A percentile compares a stretch with the other conserved stretches of the same genome.
These are phyloP conservation scores for Oreohelix idahoensis DNA, from an alignment of 1,140 invertebrate species.

Conservation along the genomic window DNA sequence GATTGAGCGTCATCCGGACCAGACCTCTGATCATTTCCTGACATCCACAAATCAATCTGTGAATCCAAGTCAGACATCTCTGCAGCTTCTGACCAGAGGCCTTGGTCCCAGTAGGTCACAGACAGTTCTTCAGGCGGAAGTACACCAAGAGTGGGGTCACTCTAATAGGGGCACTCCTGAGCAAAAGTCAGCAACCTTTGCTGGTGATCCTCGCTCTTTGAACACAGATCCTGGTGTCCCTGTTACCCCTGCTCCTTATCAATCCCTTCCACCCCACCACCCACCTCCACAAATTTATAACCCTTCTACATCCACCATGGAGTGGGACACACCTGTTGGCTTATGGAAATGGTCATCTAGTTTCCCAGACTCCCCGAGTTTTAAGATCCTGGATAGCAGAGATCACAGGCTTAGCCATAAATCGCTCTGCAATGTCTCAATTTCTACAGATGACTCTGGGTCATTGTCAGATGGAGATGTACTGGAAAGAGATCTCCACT, in stretches of 20 bases:
- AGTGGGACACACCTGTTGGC: slow-evolving; percentile 11
- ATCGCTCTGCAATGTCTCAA: slow-evolving; percentile 50
- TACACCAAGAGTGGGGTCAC: slow-evolving; percentile 65
- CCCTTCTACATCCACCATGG: background rate
- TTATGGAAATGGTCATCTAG: background rate
- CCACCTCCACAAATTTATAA: background rate
- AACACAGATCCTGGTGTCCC: background rate
- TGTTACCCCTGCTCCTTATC: background rate
- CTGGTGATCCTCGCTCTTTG: slow-evolving; percentile 29
- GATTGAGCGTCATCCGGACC: background rate
- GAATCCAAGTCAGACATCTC: slow-evolving; percentile 18
- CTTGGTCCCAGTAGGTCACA: slow-evolving; percentile 51
- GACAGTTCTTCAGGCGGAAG: slow-evolving; percentile 66
- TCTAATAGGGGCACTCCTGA: slow-evolving; percentile 36
- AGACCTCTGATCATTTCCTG: background rate
- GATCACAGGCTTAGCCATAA: slow-evolving; percentile 49
- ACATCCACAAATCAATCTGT: slow-evolving; percentile 15
- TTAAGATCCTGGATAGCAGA: slow-evolving; percentile 1
- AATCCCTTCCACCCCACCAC: slow-evolving; percentile 26
- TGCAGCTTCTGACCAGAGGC: background rate
- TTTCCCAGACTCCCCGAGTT: background rate
- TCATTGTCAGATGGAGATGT: slow-evolving; percentile 50
- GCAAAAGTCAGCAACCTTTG: slow-evolving; percentile 24
- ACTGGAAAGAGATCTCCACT: slow-evolving; percentile 59
- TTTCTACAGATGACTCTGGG: slow-evolving; percentile 47